Evolutionary conservation across 2,888 invertebrate species (phyloP), one percentile per base, ranked within the genome.

Genomic region (Phytoseiulus persimilis): DNA sequence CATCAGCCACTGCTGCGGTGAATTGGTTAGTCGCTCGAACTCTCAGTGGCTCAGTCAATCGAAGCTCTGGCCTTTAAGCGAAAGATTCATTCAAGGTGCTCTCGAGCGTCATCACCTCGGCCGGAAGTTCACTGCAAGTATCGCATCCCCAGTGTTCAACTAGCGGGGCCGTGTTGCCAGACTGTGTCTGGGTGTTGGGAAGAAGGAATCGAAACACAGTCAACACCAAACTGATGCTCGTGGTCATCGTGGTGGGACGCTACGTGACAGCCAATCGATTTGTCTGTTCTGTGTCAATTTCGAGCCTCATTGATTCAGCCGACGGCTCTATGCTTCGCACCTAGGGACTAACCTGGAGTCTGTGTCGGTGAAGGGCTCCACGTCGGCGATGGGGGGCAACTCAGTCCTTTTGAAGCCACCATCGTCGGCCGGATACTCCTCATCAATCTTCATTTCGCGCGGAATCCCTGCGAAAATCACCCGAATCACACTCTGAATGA

Each of bases 341-440:
- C n/a, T 87, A n/a, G 87, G 28, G 0, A 33, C 87, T 87, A 33
- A 87, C 87, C 87, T 87, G 87, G 87, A 87, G 31, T 87, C 87
- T 11, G 87, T 87, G 31, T 87, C 87, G 87, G 87, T 87, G 87
- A 87, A 87, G 33, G 87, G 87, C 87, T 87, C 87, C n/a, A 87
- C 87, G 45, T 87, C 87, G 33, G 87, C 87, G 14, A 87, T 87
- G n/a, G 87, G 87, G n/a, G 87, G 87, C 39, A 87, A 45, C 45
- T 87, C 87, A 33, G 39, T 87, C 32, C 87, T 31, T 33, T 45
- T 33, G 33, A 87, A 87, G 32, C 87, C 87, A 14, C 87, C 87
- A 87, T 87, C 87, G 32, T 33, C 87, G 31, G n/a, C 87, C 39
- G 33, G 87, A 33, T 87, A 87, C 87, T 87, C 87, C 32, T 87